These are phyloP conservation scores for Uria lomvia DNA, from an alignment of 2,113 vertebrate species.

Conservation along the genomic window DNA sequence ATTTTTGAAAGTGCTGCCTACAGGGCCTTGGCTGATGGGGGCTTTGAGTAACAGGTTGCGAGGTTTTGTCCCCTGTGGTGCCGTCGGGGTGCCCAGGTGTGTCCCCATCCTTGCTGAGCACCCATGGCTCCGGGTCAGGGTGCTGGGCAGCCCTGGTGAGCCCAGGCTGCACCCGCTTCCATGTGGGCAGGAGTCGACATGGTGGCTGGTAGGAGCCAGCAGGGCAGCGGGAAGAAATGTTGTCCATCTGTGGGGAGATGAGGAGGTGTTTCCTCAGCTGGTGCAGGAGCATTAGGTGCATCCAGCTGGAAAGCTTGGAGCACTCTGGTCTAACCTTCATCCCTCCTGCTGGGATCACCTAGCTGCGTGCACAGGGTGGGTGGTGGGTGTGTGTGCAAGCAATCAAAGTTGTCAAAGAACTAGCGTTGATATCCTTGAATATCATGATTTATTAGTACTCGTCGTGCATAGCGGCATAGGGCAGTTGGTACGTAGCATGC, in stretches of 20 bases:
- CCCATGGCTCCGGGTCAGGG: rapidly evolving
- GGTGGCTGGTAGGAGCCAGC: background rate
- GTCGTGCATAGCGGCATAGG: rapidly evolving
- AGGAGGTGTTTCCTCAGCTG: background rate
- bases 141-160: background rate
- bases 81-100: background rate
- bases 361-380: background rate
- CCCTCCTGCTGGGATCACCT: background rate
- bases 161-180: background rate
- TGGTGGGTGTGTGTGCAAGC: background rate
- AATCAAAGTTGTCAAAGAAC: background rate
- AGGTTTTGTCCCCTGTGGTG: background rate
- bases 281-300: background rate
- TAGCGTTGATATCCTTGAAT: background rate
- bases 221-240: background rate
- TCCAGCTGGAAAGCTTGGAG: background rate
- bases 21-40: background rate
- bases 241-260: rapidly evolving
- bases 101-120: background rate
- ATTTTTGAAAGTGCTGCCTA: background rate
- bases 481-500: background rate
- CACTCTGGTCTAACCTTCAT: background rate
- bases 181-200: rapidly evolving
- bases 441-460: background rate
- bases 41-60: background rate